Evolutionary conservation across 2,888 invertebrate genomes (phyloP), one percentile per base, ranked within the genome.

Genomic region (Fissipunctia ypsillon): DNA sequence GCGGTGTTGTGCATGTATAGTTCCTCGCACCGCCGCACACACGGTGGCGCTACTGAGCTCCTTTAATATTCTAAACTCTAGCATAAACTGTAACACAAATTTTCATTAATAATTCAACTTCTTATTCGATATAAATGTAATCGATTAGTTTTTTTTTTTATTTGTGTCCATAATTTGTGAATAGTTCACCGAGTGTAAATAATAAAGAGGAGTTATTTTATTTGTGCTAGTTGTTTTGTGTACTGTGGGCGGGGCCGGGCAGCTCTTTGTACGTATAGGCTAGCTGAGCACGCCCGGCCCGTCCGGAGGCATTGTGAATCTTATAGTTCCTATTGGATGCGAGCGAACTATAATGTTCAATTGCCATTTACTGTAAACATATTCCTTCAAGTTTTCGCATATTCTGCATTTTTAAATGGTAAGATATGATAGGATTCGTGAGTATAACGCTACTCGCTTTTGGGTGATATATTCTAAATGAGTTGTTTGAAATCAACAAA

Each of bases 241-340:
- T 83, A 83, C 78, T 93, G 92, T 89, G 88, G 91, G 88, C 90
- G 88, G 90, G 88, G 90, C 80, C 68, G 87, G 84, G 84, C 87
- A 88, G 88, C 84, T 88, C 90, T 84, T 87, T 84, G 88, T 88
- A 88, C 77, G 81, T 95, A 94, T 95, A 94, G 86, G 92, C 93
- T 95, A 93, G 85, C 59, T 90, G 90, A 85, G 81, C 74, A 59
- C 80, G 87, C 76, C 80, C 83, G 81, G 86, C 88, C 92, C 90
- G 90, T 90, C 90, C 89, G 91, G 93, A 93, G 95, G 95, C 95
- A 95, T 95, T 94, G 94, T 96, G 95, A 95, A 96, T 96, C 91
- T 96, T 96, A 96, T 96, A 96, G 96, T 96, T 96, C 96, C 96
- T 96, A 96, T 94, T 94, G 91, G 93, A 94, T 94, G 95, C 95